A percentile compares a stretch with the other conserved stretches of the same genome.
Conservation (phyloP, 2,797 vertebrate species). For the Mus caroli region DNA sequence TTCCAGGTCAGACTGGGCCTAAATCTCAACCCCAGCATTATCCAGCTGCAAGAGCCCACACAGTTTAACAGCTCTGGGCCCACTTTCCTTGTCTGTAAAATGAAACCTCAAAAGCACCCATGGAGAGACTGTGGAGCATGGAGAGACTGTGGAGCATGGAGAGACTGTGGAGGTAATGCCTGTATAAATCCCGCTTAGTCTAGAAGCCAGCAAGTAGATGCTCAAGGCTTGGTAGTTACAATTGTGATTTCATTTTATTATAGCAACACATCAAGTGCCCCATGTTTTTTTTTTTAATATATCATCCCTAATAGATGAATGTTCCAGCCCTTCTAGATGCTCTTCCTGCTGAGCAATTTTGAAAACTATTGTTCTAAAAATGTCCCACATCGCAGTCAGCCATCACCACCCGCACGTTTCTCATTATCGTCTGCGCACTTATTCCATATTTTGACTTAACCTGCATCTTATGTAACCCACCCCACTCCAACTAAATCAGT, state of each 20-base stretch:
- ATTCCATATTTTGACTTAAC: constrained; percentile 74
- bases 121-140: neutral
- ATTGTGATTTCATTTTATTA: neutral
- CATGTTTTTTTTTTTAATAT: neutral
- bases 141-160: too few relatives aligned
- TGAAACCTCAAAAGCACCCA: too few relatives aligned
- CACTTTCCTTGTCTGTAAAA: constrained; percentile 6
- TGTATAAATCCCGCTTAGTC: neutral
- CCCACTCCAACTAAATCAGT: constrained; percentile 35
- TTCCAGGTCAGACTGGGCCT: neutral
- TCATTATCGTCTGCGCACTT: constrained; percentile 49
- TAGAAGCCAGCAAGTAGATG: neutral
- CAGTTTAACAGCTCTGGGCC: neutral
- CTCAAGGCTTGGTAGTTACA: rapidly evolving
- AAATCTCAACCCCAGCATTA: neutral
- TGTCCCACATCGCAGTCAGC: constrained; percentile 12
- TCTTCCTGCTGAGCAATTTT: constrained; percentile 61
- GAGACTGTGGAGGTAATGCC: neutral
- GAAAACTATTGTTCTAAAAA: constrained; percentile 82
- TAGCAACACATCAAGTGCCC: neutral
- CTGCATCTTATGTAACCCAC: constrained; percentile 75
- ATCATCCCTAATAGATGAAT: neutral
- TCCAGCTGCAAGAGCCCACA: neutral
- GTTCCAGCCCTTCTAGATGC: neutral
- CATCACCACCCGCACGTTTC: constrained; percentile 64